A percentile compares a stretch with the other conserved stretches of the same genome.
Evolutionary conservation across 1,140 invertebrate genomes (phyloP).

Genomic region (Diorhabda carinulata): DNA sequence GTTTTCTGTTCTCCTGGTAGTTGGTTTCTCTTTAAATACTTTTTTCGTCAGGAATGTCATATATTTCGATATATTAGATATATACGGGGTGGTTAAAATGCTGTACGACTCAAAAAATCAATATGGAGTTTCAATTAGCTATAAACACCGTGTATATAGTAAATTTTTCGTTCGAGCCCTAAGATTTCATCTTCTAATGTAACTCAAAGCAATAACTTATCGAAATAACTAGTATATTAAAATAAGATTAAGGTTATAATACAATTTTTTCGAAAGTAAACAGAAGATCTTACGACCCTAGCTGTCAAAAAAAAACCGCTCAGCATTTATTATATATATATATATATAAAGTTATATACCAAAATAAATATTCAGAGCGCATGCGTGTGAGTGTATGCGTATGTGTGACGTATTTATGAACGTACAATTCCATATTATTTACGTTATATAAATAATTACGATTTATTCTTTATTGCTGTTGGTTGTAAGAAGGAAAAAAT

Average conservation of each 20-base stretch:
- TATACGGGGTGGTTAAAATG: too few relatives aligned
- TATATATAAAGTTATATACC: conserved; percentile 36
- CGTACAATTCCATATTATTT: conserved; percentile 36
- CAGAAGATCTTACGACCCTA: conserved; percentile 41
- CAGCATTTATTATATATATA: conserved; percentile 44
- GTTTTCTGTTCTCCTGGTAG: too few relatives aligned
- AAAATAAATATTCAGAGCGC: conserved; percentile 36
- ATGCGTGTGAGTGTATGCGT: too few relatives aligned
- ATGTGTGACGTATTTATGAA: conserved; percentile 20
- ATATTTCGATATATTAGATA: too few relatives aligned
- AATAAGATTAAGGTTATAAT: conserved; percentile 34
- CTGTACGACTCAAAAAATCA: too few relatives aligned
- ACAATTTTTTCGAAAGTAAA: conserved; percentile 25
- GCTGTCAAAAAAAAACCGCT: conserved; percentile 40
- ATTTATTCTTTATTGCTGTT: conserved; percentile 35
- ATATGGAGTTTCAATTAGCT: too few relatives aligned
- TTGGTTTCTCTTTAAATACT: too few relatives aligned
- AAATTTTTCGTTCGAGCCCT: too few relatives aligned
- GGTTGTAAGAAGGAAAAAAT: conserved; percentile 13
- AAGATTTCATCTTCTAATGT: conserved; percentile 47
- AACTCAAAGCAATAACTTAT: conserved; percentile 49
- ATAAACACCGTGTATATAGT: too few relatives aligned
- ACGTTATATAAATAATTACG: conserved; percentile 24
- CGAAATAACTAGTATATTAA: conserved; percentile 43
- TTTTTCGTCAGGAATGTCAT: too few relatives aligned